Percentiles rank a stretch among this genome's conserved stretches.
These are phyloP conservation scores for Metallyticus violacea DNA, from an alignment of 2,888 invertebrate genomes.

Conservation along the genomic window DNA sequence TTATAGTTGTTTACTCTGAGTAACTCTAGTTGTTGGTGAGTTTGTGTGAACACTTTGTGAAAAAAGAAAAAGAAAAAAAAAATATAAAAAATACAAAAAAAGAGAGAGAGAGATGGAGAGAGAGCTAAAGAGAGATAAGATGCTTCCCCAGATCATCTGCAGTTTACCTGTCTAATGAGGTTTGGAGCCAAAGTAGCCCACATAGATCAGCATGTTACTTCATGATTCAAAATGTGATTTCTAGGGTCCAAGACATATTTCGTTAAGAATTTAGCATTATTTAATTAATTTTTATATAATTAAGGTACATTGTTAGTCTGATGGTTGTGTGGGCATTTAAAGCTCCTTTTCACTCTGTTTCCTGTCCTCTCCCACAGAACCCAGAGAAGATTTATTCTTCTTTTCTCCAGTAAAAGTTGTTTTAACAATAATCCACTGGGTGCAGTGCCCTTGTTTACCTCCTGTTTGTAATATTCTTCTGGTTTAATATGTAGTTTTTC, in stretches of 20 bases:
- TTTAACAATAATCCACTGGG: neutral
- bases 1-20: conserved; percentile 1
- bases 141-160: neutral
- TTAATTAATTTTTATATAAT: neutral
- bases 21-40: conserved; percentile 12
- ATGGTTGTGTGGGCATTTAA: neutral
- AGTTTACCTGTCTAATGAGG: neutral
- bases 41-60: conserved; percentile 16
- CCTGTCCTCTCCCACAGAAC: neutral
- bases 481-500: neutral
- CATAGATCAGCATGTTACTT: neutral
- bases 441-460: neutral
- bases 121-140: neutral
- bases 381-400: neutral
- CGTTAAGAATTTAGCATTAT: neutral
- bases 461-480: neutral
- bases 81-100: neutral
- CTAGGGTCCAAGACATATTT: neutral
- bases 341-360: neutral
- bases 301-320: neutral
- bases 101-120: too few relatives aligned
- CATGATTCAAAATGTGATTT: neutral
- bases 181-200: neutral
- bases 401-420: neutral
- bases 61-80: neutral